Percentiles rank a stretch among this genome's conserved stretches.
phyloP scores from a whole-genome alignment of 2,888 invertebrate genomes.

The Rhamnusium bicolor region DNA sequence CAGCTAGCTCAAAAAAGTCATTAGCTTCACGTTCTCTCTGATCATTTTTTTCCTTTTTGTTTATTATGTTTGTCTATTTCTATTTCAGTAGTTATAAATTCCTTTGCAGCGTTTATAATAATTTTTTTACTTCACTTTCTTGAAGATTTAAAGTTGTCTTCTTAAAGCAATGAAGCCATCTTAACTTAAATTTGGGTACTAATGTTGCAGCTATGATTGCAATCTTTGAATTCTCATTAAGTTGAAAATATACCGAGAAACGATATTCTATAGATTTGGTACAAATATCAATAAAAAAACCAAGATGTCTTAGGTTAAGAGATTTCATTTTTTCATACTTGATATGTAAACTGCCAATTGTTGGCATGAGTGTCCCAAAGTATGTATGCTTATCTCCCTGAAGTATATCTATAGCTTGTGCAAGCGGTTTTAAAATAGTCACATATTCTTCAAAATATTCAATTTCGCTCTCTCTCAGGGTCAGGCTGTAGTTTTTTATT shows the following conservation, averaged over 20 bases:
- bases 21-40: neutral
- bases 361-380: conserved; percentile 3
- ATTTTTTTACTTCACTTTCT: neutral
- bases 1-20: neutral
- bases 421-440: too few relatives aligned
- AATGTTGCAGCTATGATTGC: conserved; percentile 7
- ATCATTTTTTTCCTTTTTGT: neutral
- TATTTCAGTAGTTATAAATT: neutral
- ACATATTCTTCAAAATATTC: neutral
- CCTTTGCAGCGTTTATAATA: neutral
- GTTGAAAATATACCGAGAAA: conserved; percentile 1
- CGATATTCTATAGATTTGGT: neutral
- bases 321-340: conserved; percentile 5
- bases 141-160: neutral
- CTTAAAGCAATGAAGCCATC: conserved; percentile 1
- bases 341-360: neutral
- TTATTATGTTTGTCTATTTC: neutral
- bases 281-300: conserved; percentile 5
- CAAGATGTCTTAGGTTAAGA: neutral
- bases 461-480: neutral
- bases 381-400: too few relatives aligned
- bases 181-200: neutral
- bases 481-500: conserved; percentile 3
- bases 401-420: conserved; percentile 4
- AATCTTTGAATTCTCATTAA: neutral